These are phyloP conservation scores for Sebastes taczanowskii DNA, from an alignment of 2,797 vertebrate species.

Conservation along the genomic window DNA sequence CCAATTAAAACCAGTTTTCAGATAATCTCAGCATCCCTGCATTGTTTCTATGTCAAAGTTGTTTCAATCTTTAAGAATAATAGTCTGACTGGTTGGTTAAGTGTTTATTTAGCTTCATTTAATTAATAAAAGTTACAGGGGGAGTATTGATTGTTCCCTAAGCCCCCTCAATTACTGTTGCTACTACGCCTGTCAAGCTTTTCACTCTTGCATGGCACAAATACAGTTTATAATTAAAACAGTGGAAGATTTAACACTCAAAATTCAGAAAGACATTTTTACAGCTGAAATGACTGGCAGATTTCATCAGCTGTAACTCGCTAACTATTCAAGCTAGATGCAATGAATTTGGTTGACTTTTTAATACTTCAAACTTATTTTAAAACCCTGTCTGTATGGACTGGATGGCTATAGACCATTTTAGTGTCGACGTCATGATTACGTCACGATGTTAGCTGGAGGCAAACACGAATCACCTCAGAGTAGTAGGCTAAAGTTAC, in stretches of 20 bases:
- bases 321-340: not conserved
- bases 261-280: not conserved
- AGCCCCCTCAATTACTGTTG: not conserved
- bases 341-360: not conserved
- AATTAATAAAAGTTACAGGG: not conserved
- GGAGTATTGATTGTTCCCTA: not conserved
- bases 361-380: too few species aligned
- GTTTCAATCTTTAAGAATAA: not conserved
- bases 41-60: not conserved
- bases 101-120: not conserved
- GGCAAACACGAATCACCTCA: too few species aligned
- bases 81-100: not conserved
- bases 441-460: too few species aligned
- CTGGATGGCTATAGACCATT: too few species aligned
- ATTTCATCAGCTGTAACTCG: not conserved
- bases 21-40: conserved; percentile 9
- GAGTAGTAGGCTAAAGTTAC: too few species aligned
- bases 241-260: too few species aligned
- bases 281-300: too few species aligned
- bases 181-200: not conserved
- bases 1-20: conserved; percentile 49
- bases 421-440: too few species aligned
- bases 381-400: too few species aligned
- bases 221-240: not conserved
- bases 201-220: not conserved